Evolutionary conservation across 2,797 vertebrate species (phyloP).

Genomic region (Pterois miles): DNA sequence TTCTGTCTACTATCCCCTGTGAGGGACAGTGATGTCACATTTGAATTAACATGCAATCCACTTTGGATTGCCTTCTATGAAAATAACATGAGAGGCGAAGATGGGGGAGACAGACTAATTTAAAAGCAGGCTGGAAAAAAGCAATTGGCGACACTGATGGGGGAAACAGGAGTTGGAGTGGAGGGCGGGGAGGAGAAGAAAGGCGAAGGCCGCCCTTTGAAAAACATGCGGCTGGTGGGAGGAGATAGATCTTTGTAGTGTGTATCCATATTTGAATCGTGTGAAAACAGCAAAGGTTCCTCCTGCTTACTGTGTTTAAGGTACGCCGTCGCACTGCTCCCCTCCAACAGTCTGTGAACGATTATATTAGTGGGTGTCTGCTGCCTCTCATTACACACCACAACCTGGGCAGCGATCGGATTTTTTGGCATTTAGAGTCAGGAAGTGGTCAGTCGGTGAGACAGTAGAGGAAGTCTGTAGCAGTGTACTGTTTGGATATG

Average conservation of each 20-base stretch:
- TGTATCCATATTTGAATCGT: constrained; percentile 77
- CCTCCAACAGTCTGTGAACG: constrained; percentile 74
- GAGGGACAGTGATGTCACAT: constrained; percentile 55
- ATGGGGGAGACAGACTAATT: constrained; percentile 57
- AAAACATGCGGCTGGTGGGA: constrained; percentile 58
- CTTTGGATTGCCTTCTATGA: constrained; percentile 57
- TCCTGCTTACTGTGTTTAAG: constrained; percentile 64
- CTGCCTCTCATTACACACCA: constrained; percentile 74
- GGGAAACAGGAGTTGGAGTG: constrained; percentile 21
- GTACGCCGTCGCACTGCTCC: constrained; percentile 60
- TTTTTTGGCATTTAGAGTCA: constrained; percentile 64
- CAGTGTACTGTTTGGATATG: constrained; percentile 44
- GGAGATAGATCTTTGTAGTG: constrained; percentile 68
- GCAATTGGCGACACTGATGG: constrained; percentile 49
- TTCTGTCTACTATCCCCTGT: constrained; percentile 38
- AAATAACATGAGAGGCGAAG: constrained; percentile 60
- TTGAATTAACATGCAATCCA: constrained; percentile 66
- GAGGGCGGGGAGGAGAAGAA: constrained; percentile 28
- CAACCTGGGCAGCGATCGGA: constrained; percentile 57
- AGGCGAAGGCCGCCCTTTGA: constrained; percentile 43
- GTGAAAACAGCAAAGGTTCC: constrained; percentile 70
- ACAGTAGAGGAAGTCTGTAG: constrained; percentile 36
- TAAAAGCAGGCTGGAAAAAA: constrained; percentile 51
- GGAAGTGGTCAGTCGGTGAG: constrained; percentile 58
- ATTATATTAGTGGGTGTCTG: constrained; percentile 74